Conservation (phyloP, 2,888 invertebrate genomes). For the Tenthredo notha region DNA sequence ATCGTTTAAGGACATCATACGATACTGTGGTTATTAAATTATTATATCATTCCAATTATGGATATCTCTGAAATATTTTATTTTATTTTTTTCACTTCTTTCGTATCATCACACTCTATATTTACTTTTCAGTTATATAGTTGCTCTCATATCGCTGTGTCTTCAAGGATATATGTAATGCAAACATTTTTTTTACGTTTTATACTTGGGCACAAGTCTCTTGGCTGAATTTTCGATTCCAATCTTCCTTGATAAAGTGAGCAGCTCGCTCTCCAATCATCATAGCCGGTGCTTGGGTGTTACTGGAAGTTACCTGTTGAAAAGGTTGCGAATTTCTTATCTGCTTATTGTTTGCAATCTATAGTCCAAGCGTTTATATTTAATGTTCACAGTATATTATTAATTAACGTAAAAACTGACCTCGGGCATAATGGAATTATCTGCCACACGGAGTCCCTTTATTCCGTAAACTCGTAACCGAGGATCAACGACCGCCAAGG, state of each 20-base stretch:
- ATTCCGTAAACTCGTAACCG: background rate
- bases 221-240: background rate
- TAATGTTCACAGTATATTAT: background rate
- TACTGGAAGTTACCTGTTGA: background rate
- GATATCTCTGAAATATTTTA: background rate
- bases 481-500: constrained; percentile 86
- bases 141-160: background rate
- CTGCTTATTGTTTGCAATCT: too few relatives aligned
- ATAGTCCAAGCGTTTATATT: background rate
- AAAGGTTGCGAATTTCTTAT: too few relatives aligned
- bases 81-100: too few relatives aligned
- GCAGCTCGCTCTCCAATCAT: constrained; percentile 14
- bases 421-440: constrained; percentile 63
- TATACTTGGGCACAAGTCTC: background rate
- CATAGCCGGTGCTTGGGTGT: background rate
- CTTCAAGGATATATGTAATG: background rate
- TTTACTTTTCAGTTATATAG: background rate
- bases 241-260: constrained; percentile 7
- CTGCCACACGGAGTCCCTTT: background rate
- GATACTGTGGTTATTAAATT: too few relatives aligned
- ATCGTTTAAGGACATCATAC: too few relatives aligned
- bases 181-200: background rate
- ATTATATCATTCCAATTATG: too few relatives aligned
- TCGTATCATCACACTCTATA: background rate
- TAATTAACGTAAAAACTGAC: background rate